phyloP scores from a whole-genome alignment of 2,113 vertebrate species.

The Micronisus gabar region DNA sequence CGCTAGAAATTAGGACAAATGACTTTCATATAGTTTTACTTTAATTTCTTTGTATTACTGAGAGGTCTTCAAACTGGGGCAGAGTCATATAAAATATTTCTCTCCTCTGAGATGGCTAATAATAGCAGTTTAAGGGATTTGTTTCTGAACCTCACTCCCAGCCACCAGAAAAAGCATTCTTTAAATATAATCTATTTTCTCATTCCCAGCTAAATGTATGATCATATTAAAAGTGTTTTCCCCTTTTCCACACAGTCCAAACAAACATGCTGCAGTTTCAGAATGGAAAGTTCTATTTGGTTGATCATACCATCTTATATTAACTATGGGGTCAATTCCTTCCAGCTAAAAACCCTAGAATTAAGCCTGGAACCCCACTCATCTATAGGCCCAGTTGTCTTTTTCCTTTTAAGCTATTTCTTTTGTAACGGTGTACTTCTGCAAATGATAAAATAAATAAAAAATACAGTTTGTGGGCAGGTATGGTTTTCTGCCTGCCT shows the following conservation, averaged over 20 bases:
- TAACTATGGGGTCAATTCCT: not conserved
- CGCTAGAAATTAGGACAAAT: slow-evolving; percentile 40
- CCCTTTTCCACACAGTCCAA: not conserved
- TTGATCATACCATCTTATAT: not conserved
- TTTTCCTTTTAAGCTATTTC: not conserved
- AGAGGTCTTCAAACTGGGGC: slow-evolving; percentile 49
- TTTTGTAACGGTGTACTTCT: not conserved
- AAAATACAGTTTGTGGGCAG: not conserved
- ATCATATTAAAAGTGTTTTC: not conserved
- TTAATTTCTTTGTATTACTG: not conserved
- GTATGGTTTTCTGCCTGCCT: not conserved
- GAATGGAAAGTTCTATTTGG: not conserved
- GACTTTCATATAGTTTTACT: slow-evolving; percentile 7
- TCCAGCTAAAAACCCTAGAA: not conserved
- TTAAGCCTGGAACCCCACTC: not conserved
- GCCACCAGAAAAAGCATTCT: not conserved
- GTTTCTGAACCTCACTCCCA: not conserved
- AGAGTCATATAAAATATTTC: slow-evolving; percentile 29
- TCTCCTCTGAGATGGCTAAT: slow-evolving; percentile 48
- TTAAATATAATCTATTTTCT: slow-evolving; percentile 5
- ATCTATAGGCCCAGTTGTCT: not conserved
- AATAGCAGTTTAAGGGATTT: slow-evolving; percentile 35
- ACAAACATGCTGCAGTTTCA: not conserved
- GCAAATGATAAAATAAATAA: not conserved
- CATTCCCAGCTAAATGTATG: not conserved